These are phyloP conservation scores for Drosophila ananassae DNA, from an alignment of 1,140 invertebrate genomes.

Conservation along the genomic window DNA sequence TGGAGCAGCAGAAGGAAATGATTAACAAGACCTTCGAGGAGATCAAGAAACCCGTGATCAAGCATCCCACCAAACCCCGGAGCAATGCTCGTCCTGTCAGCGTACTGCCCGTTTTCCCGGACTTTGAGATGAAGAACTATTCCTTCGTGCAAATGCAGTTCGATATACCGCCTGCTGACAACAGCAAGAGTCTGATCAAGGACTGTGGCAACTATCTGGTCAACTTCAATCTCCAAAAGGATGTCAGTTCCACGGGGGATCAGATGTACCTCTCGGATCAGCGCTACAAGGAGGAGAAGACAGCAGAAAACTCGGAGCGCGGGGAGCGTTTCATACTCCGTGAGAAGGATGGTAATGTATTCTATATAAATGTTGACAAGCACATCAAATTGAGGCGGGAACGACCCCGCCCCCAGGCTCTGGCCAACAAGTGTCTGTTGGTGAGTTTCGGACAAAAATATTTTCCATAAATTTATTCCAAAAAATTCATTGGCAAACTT, in stretches of 20 bases:
- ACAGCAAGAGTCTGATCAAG: slow-evolving; percentile 26
- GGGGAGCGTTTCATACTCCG: slow-evolving; percentile 25
- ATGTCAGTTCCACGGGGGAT: fast-evolving
- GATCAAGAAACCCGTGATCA: slow-evolving; percentile 9
- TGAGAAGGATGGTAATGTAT: not conserved
- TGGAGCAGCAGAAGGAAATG: slow-evolving; percentile 32
- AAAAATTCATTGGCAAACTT: slow-evolving; percentile 9
- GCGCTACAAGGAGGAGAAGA: slow-evolving; percentile 52
- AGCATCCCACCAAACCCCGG: slow-evolving; percentile 37
- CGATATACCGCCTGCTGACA: slow-evolving; percentile 23
- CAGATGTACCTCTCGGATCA: slow-evolving; percentile 36
- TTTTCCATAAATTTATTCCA: slow-evolving; percentile 9
- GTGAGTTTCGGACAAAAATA: slow-evolving; percentile 21
- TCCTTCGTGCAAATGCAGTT: slow-evolving; percentile 41
- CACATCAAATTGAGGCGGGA: slow-evolving; percentile 47
- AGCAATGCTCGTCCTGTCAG: slow-evolving; percentile 33
- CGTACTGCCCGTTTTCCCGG: slow-evolving; percentile 43
- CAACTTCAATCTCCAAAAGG: slow-evolving; percentile 32
- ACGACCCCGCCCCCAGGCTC: slow-evolving; percentile 16
- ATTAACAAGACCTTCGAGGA: slow-evolving; percentile 46
- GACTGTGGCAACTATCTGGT: slow-evolving; percentile 42
- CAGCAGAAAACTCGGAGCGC: slow-evolving; percentile 24
- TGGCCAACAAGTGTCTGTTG: slow-evolving; percentile 32
- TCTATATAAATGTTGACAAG: slow-evolving; percentile 27
- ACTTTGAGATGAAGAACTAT: not conserved